These are phyloP conservation scores for Misgurnus mizolepis DNA, from an alignment of 2,113 vertebrate genomes.

Conservation along the genomic window DNA sequence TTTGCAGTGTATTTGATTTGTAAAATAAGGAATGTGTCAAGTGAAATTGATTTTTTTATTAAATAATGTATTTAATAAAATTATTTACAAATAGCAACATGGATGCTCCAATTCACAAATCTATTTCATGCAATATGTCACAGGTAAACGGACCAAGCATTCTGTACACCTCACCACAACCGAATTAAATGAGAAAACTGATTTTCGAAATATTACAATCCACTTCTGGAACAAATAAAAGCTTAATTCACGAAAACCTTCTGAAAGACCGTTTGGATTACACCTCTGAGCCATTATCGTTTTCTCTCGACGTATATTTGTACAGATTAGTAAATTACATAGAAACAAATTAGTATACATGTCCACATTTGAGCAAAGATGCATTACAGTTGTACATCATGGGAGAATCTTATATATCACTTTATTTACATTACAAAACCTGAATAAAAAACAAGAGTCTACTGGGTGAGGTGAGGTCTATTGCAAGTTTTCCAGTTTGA, in stretches of 20 bases:
- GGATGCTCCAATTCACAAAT: conserved; percentile 23
- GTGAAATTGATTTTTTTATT: conserved; percentile 52
- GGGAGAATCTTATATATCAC: too few species aligned
- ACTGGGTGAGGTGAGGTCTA: neutral
- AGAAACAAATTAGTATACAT: neutral
- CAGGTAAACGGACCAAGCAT: neutral
- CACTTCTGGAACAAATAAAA: conserved; percentile 15
- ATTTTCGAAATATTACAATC: neutral
- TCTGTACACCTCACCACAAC: neutral
- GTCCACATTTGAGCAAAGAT: too few species aligned
- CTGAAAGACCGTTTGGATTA: neutral
- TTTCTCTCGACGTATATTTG: neutral
- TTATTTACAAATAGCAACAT: conserved; percentile 56
- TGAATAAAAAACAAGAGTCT: neutral
- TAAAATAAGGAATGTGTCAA: neutral
- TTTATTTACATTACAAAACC: neutral
- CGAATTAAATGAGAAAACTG: neutral
- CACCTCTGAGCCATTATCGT: neutral
- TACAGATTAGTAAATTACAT: neutral
- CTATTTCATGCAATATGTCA: neutral
- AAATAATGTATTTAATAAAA: conserved; percentile 59
- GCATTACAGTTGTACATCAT: neutral
- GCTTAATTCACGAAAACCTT: neutral
- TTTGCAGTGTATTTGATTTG: neutral
- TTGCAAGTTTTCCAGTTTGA: neutral